Base-by-base conservation (phyloP, 1,140 invertebrate species). In the Dinothrombium tinctorium region DNA sequence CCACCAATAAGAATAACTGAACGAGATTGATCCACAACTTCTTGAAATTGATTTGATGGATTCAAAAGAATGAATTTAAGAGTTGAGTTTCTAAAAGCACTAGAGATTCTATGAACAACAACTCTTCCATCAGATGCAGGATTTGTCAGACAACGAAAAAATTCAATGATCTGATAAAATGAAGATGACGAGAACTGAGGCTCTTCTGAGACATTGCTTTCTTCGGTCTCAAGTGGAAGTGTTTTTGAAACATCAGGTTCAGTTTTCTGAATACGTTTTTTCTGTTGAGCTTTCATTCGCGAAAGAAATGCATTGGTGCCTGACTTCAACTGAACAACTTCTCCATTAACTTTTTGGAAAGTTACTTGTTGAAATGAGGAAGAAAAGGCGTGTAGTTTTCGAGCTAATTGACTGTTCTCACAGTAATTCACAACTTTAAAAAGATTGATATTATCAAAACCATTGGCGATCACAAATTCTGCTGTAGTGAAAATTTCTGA, bases 1-100 rank as follows among this genome's bases (percentile, higher is more conserved):
- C 92, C 92, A 26, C 90, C 90, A 42, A 86, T 80, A 24, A 98
- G 67, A 49, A 96, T 72, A 0, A 94, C 68, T 40, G 72, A 63
- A 42, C 66, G 64, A 24, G 74, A 71, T 47, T 80, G 62, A 6
- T 59, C 52, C 0, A 84, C 64, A 47, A 95, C 69, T 48, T 82
- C 71, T 31, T 65, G 58, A 54, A 96, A 92, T 54, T 82, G 73
- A 39, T 72, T 66, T 20, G 78, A 71, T 0, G 86, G 78, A 63
- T 92, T 89, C 20, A 96, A 60, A 15, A 95, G 61, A n/a, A 94
- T 56, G 63, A 84, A 94, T 58, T 74, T 73, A 3, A 74, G 47
- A 64, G 71, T 50, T 49, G 61, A 59, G 49, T 66, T 61, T 46
- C 68, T 65, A 29, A 69, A 41, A 29, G 59, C 63, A 21, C 49